Evolutionary conservation across 2,888 invertebrate species (phyloP), one percentile per base, ranked within the genome.

Genomic region (Macrophya alboannulata): DNA sequence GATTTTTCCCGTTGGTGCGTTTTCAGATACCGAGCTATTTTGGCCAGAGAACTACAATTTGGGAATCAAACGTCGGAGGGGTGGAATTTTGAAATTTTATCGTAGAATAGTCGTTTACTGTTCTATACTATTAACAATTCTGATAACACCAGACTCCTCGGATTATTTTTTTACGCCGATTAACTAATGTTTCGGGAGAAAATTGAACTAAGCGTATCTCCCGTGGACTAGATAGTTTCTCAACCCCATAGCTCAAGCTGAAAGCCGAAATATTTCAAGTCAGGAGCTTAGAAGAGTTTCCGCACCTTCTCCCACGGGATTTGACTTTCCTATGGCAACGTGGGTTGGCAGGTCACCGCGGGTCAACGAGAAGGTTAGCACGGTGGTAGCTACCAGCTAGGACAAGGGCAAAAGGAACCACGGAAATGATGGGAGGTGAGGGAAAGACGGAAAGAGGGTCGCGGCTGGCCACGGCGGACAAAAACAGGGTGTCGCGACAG

Each of bases 401-500:
- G 85, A 84, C 85, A 74, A 84, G 48, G 72, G 68, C 79, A 31
- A 81, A 77, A 65, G 37, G 86, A 51, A 85, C 62, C n/a, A 77
- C 59, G 59, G 76, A 48, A 25, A 51, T 45, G 43, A 62, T 21
- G 37, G 74, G 4, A 74, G 40, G 48, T 3, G 31, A 40, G 31
- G 10, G 21, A 43, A 59, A 48, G 51, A 55, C 25, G 72, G 40
- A 1, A 43, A 45, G 43, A 85, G 84, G 81, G 85, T 84, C 79
- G 77, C 74, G 81, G 86, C 86, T 83, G 86, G 65, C 79, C 81
- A 59, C 62, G 21, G 43, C 17, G 40, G 81, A 91, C 91, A 92
- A 92, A 93, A 93, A 91, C 91, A 91, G 91, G 90, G 92, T 91
- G 93, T 92, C 91, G 91, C 91, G 90, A 91, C 91, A 91, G 91